Evolutionary conservation across 2,888 invertebrate genomes (phyloP), one percentile per base, ranked within the genome.

Genomic region (Folsomia manolachei): DNA sequence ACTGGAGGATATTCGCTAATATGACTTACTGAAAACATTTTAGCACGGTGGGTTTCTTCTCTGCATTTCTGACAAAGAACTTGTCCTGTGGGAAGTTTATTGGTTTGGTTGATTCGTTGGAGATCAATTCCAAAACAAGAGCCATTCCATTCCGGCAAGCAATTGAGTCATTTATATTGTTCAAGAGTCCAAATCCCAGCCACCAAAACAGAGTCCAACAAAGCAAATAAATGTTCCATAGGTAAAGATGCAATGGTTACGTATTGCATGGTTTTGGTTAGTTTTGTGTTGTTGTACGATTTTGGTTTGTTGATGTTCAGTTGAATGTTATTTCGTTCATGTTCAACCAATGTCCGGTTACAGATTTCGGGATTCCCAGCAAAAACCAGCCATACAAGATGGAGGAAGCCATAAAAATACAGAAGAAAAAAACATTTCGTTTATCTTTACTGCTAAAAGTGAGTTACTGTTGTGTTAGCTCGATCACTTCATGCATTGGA

Each of bases 41-140:
- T 90, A 2, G 91, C 91, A 78, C 89, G 85, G 82, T 91, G 91
- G 0, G 91, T 91, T 80, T 89, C 88, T 81, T 90, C 56, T 19
- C 56, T 56, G 56, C 91, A 91, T 73, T 86, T 86, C 23, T 86
- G 86, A 83, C 91, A 91, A 72, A 91, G 83, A 1, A 90, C 89
- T 86, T 91, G 91, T 72, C 90, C 89, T 89, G 82, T n/a, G 82
- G n/a, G n/a, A n/a, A n/a, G n/a, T n/a, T n/a, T n/a, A n/a, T n/a
- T n/a, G n/a, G n/a, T n/a, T n/a, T n/a, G n/a, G n/a, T n/a, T n/a
- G n/a, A n/a, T n/a, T n/a, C n/a, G 79, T 64, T 24, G 25, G 39
- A 9, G 39, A 39, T 39, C 39, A 39, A 39, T 39, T 39, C 14
- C 39, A 39, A 39, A 14, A 14, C 4, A 39, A 39, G 39, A 39